Evolutionary conservation across 2,113 vertebrate genomes (phyloP), one percentile per base, ranked within the genome.

Genomic region (Regulus satrapa): DNA sequence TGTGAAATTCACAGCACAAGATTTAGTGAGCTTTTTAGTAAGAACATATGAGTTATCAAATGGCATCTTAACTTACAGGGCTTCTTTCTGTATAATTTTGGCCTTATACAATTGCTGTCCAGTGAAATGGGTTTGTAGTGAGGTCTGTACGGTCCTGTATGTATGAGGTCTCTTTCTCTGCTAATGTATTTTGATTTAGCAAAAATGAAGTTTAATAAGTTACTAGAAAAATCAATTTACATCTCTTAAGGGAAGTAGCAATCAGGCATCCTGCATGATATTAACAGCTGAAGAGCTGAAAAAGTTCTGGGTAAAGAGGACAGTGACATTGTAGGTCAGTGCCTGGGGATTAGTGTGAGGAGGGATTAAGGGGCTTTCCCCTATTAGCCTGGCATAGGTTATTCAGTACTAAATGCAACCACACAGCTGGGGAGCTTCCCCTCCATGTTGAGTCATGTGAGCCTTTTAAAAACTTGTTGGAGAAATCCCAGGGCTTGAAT

Each of bases 401-500:
- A 36, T 93, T 25, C 56, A 32, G 34, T 34, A 43, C 46, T 87
- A 86, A 85, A 77, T 46, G 72, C 63, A 89, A 80, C 51, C 55
- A 56, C 41, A 6, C 63, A 91, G 63, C 89, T 91, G 89, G 67
- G 76, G 38, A 77, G 84, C 55, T 96, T 92, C 38, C 46, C 58
- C 68, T 84, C 59, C 0, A 0, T 61, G 32, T 49, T 83, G 59
- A 72, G 46, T 86, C 41, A 58, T 29, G 64, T 66, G 89, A 73
- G 32, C 51, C 72, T 94, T 92, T 91, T 45, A 62, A 80, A 92
- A 91, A 84, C 41, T 36, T 9, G 3, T 28, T 61, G 49, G 67
- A 69, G 25, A 45, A 80, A 56, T 73, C 25, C 92, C 76, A 45
- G 72, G 40, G 41, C 46, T 94, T 86, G 55, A 86, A 73, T 95